Evolutionary conservation across 1,140 invertebrate species (phyloP).

Genomic region (Atta texana): DNA sequence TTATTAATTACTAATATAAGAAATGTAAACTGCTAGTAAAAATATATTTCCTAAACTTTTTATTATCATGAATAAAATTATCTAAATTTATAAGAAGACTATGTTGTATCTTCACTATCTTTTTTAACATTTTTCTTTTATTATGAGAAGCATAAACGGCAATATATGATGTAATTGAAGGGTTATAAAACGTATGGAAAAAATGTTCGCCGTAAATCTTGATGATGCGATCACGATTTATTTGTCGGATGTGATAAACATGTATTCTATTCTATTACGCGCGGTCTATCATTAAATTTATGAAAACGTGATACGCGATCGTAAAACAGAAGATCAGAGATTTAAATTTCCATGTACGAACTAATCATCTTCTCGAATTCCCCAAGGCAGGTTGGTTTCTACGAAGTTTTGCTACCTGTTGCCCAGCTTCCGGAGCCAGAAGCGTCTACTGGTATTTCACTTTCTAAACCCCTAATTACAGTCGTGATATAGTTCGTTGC

Average conservation of each 20-base stretch:
- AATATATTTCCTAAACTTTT: conserved; percentile 7
- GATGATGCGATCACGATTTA: conserved; percentile 12
- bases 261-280: not conserved
- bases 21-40: not conserved
- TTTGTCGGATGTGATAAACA: conserved; percentile 33
- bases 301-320: conserved; percentile 8
- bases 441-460: conserved; percentile 35
- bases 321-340: conserved; percentile 15
- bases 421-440: conserved; percentile 54
- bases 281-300: conserved; percentile 37
- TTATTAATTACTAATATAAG: not conserved
- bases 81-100: not conserved
- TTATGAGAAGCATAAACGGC: not conserved
- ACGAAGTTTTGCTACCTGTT: conserved; percentile 61
- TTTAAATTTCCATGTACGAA: conserved; percentile 38
- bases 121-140: not conserved
- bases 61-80: not conserved
- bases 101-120: not conserved
- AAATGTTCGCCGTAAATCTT: not conserved
- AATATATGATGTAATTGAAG: conserved; percentile 30
- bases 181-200: not conserved
- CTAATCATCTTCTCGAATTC: conserved; percentile 41
- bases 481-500: not conserved
- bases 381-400: not conserved
- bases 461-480: conserved; percentile 13